phyloP scores from a whole-genome alignment of 2,113 vertebrate species.

The Melanocharis versteri region DNA sequence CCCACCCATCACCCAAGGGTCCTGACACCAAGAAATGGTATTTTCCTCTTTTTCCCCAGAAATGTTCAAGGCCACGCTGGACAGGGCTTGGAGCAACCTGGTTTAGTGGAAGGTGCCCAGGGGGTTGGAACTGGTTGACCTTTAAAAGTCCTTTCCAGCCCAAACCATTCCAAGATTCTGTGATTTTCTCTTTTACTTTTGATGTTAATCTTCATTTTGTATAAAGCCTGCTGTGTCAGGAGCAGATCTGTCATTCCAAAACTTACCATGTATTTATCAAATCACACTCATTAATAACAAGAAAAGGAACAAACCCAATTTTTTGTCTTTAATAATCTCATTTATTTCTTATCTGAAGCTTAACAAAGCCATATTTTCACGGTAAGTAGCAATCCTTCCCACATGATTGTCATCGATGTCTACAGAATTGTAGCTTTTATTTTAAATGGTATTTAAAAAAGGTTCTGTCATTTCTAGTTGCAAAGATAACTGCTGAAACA shows the following conservation, averaged over 20 bases:
- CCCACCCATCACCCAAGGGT: background rate
- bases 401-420: constrained; percentile 15
- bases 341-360: background rate
- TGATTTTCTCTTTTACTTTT: background rate
- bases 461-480: constrained; percentile 28
- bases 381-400: background rate
- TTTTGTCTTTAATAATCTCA: background rate
- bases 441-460: constrained; percentile 31
- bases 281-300: background rate
- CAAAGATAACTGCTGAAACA: constrained; percentile 40
- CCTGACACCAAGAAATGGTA: background rate
- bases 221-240: background rate
- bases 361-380: background rate
- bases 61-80: background rate
- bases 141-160: background rate
- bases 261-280: background rate
- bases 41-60: background rate
- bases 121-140: background rate
- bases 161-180: background rate
- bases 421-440: constrained; percentile 31
- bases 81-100: background rate
- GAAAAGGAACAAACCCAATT: background rate
- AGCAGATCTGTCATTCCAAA: background rate
- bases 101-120: background rate
- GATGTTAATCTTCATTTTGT: background rate